Base-by-base conservation (phyloP, 2,888 invertebrate species). In the Stramonita haemastoma region DNA sequence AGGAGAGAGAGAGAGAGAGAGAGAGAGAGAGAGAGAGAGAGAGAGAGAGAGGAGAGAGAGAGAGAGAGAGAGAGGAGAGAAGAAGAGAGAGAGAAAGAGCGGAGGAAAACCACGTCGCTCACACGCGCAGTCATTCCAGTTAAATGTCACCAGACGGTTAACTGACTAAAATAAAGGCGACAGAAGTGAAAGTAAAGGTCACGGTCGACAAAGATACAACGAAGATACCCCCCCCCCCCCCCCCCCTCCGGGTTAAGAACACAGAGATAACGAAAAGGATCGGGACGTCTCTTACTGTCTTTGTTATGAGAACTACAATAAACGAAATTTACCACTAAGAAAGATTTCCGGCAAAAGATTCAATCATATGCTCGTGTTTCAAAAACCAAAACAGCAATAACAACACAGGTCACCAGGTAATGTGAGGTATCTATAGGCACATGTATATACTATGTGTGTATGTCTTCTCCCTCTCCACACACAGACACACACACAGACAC, bases 1-100 rank as follows among this genome's bases (percentile, higher is more conserved):
- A 56, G 89, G 26, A 85, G 56, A 85, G 85, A 85, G 73, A 73
- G 73, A 73, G 73, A n/a, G 73, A 73, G 19, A 79, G 15, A 79
- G 77, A 79, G 77, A 79, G 77, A 13, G 11, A 79, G 32, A 79
- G 77, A 32, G 13, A 32, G 77, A 79, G 79, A 32, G 22, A 79
- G 34, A 32, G 15, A 34, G 32, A 17, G 4, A 17, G 32, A 32
- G 32, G 79, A 79, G 5, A 79, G 79, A 79, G 79, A 79, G 79
- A 79, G 79, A 79, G 5, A 79, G 79, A 34, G 32, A 79, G 79
- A 34, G 22, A 79, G 34, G 73, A 73, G n/a, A 73, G 73, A 73
- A 5, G 2, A n/a, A 73, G 73, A 73, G n/a, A 73, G 73, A 73
- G n/a, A 73, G 73, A n/a, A 8, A n/a, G 73, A 73, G n/a, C 17